Percentiles rank a stretch among this genome's conserved stretches.
These are phyloP conservation scores for Fopius arisanus DNA, from an alignment of 1,140 invertebrate species.

Conservation along the genomic window DNA sequence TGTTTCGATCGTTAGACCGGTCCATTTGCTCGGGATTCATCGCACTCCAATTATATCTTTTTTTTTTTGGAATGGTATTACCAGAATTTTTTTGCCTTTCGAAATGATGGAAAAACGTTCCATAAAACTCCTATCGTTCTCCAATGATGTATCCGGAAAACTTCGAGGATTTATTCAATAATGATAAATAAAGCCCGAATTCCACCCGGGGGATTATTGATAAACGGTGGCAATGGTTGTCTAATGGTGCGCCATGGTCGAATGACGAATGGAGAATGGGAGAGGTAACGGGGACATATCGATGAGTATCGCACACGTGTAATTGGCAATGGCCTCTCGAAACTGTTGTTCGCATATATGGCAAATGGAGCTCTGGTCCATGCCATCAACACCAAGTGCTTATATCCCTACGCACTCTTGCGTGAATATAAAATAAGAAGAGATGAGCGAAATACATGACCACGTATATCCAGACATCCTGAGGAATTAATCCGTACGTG, in stretches of 20 bases:
- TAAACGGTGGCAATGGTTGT: neutral
- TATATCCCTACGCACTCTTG: slow-evolving; percentile 1
- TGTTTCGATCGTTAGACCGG: neutral
- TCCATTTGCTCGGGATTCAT: too few relatives aligned
- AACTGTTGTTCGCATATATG: slow-evolving; percentile 3
- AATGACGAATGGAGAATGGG: slow-evolving; percentile 1
- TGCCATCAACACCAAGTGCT: neutral
- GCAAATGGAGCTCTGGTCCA: neutral
- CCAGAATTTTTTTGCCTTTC: too few relatives aligned
- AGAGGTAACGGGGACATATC: neutral
- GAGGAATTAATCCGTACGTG: slow-evolving; percentile 17
- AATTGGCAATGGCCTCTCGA: slow-evolving; percentile 9
- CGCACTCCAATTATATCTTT: too few relatives aligned
- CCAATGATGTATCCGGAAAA: too few relatives aligned
- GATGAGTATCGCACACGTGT: slow-evolving; percentile 10
- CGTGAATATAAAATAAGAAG: neutral
- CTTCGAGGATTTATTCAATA: neutral
- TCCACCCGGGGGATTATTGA: neutral
- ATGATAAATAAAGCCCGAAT: neutral
- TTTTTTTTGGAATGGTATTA: too few relatives aligned
- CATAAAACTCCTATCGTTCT: too few relatives aligned
- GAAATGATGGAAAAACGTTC: too few relatives aligned
- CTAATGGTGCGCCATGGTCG: neutral
- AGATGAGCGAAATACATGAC: neutral
- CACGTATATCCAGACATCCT: neutral